Conservation (phyloP, 2,797 vertebrate species). For the Aythya fuligula region DNA sequence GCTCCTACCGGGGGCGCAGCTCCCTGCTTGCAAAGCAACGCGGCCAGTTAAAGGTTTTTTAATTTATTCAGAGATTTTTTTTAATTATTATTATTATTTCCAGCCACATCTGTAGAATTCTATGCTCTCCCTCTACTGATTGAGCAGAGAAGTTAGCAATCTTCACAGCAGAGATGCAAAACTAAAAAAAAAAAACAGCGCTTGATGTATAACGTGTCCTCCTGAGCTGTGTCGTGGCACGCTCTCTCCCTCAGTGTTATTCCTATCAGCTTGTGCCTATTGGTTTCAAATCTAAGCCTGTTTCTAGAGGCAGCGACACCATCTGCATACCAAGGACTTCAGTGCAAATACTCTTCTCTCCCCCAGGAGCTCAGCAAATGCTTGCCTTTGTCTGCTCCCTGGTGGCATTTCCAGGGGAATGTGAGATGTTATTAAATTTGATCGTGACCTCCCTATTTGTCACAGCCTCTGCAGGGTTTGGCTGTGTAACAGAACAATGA, state of each 20-base stretch:
- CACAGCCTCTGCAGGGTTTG: conserved; percentile 30
- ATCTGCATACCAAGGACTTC: conserved; percentile 56
- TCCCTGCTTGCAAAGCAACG: fast-evolving
- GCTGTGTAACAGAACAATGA: not conserved
- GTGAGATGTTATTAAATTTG: conserved; percentile 56
- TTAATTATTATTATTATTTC: not conserved
- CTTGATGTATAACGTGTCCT: not conserved
- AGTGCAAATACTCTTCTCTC: not conserved
- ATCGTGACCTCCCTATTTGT: conserved; percentile 48
- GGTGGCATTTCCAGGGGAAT: conserved; percentile 61
- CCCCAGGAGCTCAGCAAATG: conserved; percentile 41
- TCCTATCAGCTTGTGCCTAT: not conserved
- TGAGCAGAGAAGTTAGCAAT: not conserved
- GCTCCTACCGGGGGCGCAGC: not conserved
- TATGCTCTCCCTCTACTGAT: not conserved
- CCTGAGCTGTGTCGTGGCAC: not conserved
- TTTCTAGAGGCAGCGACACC: conserved; percentile 34
- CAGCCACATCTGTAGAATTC: fast-evolving
- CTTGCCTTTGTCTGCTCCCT: conserved; percentile 62
- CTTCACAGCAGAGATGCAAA: not conserved
- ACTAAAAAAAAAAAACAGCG: not conserved
- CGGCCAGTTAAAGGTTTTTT: fast-evolving
- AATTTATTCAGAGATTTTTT: too few species aligned
- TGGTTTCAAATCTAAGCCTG: not conserved
- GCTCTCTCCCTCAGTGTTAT: not conserved